Conservation (phyloP, 2,797 vertebrate genomes). For the Melanotaenia pygmaea region DNA sequence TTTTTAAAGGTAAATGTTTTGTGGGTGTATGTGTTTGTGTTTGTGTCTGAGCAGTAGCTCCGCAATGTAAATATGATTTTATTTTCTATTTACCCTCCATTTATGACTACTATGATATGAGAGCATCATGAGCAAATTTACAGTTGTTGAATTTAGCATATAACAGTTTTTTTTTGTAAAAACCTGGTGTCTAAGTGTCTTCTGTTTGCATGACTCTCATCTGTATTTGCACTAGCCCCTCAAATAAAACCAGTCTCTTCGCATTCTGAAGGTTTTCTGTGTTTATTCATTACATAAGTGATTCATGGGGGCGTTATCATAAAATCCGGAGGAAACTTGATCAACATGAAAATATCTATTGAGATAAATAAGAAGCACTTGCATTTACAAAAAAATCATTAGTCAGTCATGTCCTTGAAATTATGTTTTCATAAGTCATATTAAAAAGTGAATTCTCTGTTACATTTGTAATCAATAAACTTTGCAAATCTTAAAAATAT, state of each 20-base stretch:
- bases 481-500: background rate
- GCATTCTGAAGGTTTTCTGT: constrained; percentile 13
- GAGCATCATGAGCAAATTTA: background rate
- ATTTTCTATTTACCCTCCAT: background rate
- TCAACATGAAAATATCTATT: constrained; percentile 32
- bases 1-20: background rate
- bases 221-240: constrained; percentile 48
- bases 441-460: constrained; percentile 3
- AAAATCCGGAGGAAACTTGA: constrained; percentile 17
- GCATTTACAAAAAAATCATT: constrained; percentile 20
- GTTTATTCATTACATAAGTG: constrained; percentile 55
- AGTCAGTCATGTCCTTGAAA: background rate
- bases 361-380: constrained; percentile 45
- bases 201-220: constrained; percentile 3
- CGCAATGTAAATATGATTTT: background rate
- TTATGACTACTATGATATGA: constrained; percentile 9
- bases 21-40: background rate
- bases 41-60: background rate
- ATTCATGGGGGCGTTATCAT: constrained; percentile 23
- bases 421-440: background rate
- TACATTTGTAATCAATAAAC: constrained; percentile 15
- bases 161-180: constrained; percentile 7
- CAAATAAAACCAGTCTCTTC: constrained; percentile 63
- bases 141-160: constrained; percentile 3
- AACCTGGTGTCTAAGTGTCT: constrained; percentile 12